phyloP scores from a whole-genome alignment of 2,888 invertebrate genomes.

The Zaprionus bogoriensis region DNA sequence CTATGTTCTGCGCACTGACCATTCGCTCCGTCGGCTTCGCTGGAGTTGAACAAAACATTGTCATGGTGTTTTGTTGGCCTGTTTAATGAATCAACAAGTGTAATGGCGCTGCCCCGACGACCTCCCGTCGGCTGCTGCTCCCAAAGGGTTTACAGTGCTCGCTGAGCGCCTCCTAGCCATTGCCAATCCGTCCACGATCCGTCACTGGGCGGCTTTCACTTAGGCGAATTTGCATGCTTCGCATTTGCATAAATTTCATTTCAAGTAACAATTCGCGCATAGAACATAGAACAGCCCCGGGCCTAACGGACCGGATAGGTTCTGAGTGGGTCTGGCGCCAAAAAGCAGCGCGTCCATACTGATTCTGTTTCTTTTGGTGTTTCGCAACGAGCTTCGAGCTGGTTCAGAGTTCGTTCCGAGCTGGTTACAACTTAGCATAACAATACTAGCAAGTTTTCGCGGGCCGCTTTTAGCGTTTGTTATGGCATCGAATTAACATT shows the following conservation, averaged over 20 bases:
- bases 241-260: conserved; percentile 60
- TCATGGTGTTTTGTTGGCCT: conserved; percentile 8
- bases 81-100: conserved; percentile 64
- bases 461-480: conserved; percentile 30
- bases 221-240: conserved; percentile 26
- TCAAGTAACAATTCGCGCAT: conserved; percentile 28
- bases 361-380: too few species aligned
- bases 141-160: conserved; percentile 18
- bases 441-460: conserved; percentile 39
- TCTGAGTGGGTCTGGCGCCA: too few species aligned
- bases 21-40: not conserved
- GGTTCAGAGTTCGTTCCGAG: not conserved
- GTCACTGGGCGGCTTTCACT: not conserved
- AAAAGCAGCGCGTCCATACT: too few species aligned
- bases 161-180: not conserved
- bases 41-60: conserved; percentile 16
- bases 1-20: conserved; percentile 6
- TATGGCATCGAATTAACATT: conserved; percentile 67
- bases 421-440: conserved; percentile 36
- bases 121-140: conserved; percentile 1
- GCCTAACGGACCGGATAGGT: not conserved
- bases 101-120: conserved; percentile 10
- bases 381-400: too few species aligned
- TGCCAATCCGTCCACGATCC: not conserved
- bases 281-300: conserved; percentile 1